Percentiles rank a stretch among this genome's conserved stretches.
These are phyloP conservation scores for Iguana delicatissima DNA, from an alignment of 2,797 vertebrate species.

Conservation along the genomic window DNA sequence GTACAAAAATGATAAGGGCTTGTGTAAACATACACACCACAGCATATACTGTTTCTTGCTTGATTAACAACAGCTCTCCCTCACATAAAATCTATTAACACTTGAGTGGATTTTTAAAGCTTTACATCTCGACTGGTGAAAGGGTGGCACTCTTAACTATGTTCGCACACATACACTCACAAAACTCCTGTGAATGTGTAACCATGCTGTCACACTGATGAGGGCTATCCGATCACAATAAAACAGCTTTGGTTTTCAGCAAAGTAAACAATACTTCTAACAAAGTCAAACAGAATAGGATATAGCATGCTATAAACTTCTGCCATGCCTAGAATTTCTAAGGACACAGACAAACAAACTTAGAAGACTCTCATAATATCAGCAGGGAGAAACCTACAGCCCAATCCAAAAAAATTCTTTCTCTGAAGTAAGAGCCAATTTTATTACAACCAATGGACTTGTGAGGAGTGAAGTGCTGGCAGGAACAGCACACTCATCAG, in stretches of 20 bases:
- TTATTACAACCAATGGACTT: background rate
- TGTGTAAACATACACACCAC: background rate
- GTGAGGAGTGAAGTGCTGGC: background rate
- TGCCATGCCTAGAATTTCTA: background rate
- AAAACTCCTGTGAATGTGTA: fast-evolving
- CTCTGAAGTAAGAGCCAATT: background rate
- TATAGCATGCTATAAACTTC: background rate
- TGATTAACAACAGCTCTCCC: background rate
- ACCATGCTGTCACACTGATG: fast-evolving
- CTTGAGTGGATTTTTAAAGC: fast-evolving
- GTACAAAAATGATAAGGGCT: background rate
- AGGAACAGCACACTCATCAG: background rate
- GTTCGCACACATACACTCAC: fast-evolving
- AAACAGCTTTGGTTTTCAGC: background rate
- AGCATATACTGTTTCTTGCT: conserved; percentile 7
- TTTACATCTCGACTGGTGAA: fast-evolving
- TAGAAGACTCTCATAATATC: background rate
- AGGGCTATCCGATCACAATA: background rate
- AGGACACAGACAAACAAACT: background rate
- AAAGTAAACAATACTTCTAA: background rate
- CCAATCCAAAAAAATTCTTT: background rate
- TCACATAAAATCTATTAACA: background rate
- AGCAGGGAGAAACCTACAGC: background rate
- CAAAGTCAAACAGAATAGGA: background rate
- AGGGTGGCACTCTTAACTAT: background rate